A percentile compares a stretch with the other conserved stretches of the same genome.
These are phyloP conservation scores for Sclerurus mexicanus DNA, from an alignment of 2,113 vertebrate species.

Conservation along the genomic window DNA sequence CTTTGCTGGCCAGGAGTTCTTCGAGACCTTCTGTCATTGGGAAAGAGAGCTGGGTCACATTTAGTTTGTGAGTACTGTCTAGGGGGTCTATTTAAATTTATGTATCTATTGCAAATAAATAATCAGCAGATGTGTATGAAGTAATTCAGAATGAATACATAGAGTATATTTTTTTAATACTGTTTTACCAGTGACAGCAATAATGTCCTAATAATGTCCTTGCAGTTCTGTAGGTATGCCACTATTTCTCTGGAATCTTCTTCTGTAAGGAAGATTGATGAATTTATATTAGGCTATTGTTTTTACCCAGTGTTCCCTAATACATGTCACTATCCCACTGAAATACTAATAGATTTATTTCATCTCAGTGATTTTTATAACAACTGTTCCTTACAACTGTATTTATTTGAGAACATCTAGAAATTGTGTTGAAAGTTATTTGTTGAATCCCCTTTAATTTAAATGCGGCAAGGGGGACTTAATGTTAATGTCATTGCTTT, in stretches of 20 bases:
- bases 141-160: not conserved
- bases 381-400: rapidly evolving
- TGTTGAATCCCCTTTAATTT: not conserved
- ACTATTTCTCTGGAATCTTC: not conserved
- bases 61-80: not conserved
- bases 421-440: not conserved
- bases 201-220: not conserved
- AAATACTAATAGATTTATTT: not conserved
- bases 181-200: not conserved
- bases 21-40: not conserved
- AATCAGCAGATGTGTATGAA: not conserved
- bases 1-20: not conserved
- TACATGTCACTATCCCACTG: not conserved
- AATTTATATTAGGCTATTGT: not conserved
- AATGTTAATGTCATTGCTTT: not conserved
- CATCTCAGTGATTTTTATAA: not conserved
- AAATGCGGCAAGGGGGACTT: not conserved
- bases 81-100: not conserved
- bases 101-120: not conserved
- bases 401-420: not conserved
- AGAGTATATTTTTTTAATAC: not conserved
- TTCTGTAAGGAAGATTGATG: not conserved
- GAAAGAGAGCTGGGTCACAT: not conserved
- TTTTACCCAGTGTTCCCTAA: not conserved
- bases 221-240: not conserved